phyloP scores from a whole-genome alignment of 2,797 vertebrate genomes.

The Pseudopleuronectes americanus region DNA sequence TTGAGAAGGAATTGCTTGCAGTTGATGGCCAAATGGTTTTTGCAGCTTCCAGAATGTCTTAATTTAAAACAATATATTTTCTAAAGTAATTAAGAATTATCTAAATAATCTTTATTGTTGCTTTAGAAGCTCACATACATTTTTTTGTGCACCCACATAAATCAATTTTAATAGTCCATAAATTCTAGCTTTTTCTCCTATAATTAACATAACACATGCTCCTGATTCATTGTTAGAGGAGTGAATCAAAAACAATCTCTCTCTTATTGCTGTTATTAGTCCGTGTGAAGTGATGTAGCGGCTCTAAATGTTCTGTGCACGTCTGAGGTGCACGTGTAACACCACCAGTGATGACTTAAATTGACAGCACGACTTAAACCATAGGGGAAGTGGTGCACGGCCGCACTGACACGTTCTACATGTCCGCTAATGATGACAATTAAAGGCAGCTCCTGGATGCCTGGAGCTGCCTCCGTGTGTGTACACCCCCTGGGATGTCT shows the following conservation, averaged over 20 bases:
- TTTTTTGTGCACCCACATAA: background rate
- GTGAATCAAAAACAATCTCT: conserved; percentile 5
- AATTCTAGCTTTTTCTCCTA: background rate
- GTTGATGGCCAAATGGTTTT: background rate
- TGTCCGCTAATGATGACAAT: conserved; percentile 90
- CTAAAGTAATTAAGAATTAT: no score
- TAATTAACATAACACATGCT: background rate
- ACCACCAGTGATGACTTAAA: conserved; percentile 49
- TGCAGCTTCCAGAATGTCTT: no score
- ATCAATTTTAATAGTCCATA: conserved; percentile 6
- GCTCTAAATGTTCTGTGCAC: conserved; percentile 46
- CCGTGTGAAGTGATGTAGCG: conserved; percentile 32
- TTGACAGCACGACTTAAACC: conserved; percentile 49
- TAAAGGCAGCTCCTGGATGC: conserved; percentile 93
- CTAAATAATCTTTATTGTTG: background rate
- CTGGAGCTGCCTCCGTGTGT: conserved; percentile 88
- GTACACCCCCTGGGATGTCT: conserved; percentile 89
- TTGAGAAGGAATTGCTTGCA: conserved; percentile 11
- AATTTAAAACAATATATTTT: background rate
- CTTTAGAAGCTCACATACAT: background rate
- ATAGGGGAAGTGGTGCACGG: conserved; percentile 63
- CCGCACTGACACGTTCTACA: conserved; percentile 73
- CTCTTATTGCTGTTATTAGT: conserved; percentile 8
- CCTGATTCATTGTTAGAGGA: background rate
- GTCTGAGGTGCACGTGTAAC: conserved; percentile 38